Conservation (phyloP, 2,113 vertebrate genomes). For the Ammodytes dubius region DNA sequence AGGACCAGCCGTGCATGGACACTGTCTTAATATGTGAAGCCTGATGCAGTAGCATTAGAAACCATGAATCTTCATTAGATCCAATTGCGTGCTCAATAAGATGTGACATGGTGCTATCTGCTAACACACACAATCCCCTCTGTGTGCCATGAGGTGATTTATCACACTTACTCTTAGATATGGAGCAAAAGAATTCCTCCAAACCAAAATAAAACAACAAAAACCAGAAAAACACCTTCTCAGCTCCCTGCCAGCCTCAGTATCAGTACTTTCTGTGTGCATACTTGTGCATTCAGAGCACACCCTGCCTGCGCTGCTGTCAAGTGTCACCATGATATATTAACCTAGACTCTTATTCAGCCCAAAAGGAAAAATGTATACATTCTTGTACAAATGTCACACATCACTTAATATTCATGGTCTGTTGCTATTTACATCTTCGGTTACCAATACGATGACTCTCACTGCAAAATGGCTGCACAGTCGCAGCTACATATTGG, state of each 20-base stretch:
- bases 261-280: not conserved
- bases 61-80: conserved; percentile 33
- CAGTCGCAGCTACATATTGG: not conserved
- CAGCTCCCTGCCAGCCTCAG: not conserved
- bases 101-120: conserved; percentile 17
- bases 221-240: conserved; percentile 1
- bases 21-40: conserved; percentile 7
- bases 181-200: not conserved
- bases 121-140: not conserved
- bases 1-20: not conserved
- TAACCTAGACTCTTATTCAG: not conserved
- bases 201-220: conserved; percentile 9
- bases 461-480: not conserved
- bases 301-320: not conserved
- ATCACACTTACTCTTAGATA: conserved; percentile 8
- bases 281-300: conserved; percentile 3
- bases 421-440: conserved; percentile 1
- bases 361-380: not conserved
- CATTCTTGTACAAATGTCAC: not conserved
- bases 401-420: conserved; percentile 1
- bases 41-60: conserved; percentile 16
- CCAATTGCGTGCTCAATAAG: conserved; percentile 30
- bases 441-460: not conserved
- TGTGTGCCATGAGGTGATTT: not conserved
- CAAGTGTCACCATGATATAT: not conserved